Percentiles rank a stretch among this genome's conserved stretches.
Evolutionary conservation across 2,797 vertebrate species (phyloP).

Genomic region (Nannoperca obscura): DNA sequence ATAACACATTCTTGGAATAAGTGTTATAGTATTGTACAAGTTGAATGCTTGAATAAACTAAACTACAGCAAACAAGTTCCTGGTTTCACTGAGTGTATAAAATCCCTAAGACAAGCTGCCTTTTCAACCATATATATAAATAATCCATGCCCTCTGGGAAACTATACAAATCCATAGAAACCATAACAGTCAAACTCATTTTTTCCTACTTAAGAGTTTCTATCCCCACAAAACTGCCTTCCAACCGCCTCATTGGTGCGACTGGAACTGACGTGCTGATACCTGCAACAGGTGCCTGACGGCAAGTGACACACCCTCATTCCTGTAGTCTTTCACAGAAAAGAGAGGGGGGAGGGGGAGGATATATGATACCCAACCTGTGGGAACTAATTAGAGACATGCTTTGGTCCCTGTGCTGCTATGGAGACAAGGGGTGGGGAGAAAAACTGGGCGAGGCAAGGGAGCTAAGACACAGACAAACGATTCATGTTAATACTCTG

Average conservation of each 20-base stretch:
- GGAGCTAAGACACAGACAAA: constrained; percentile 1
- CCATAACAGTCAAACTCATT: neutral
- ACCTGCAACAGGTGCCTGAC: constrained; percentile 50
- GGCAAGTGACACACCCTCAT: constrained; percentile 64
- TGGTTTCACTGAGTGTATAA: constrained; percentile 10
- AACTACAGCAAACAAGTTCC: neutral
- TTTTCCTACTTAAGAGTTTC: neutral
- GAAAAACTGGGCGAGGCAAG: constrained; percentile 28
- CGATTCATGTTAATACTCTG: neutral
- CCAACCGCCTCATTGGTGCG: constrained; percentile 29
- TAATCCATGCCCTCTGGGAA: neutral
- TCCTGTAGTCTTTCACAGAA: constrained; percentile 53
- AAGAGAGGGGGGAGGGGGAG: neutral
- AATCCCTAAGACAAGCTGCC: neutral
- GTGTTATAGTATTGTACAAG: constrained; percentile 35
- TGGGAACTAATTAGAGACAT: constrained; percentile 63
- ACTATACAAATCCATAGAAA: constrained; percentile 18
- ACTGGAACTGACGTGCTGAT: constrained; percentile 45
- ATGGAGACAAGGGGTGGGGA: constrained; percentile 40
- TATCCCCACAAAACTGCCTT: neutral
- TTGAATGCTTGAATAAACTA: constrained; percentile 58
- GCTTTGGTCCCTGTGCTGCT: constrained; percentile 66
- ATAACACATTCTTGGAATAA: constrained; percentile 24
- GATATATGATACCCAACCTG: constrained; percentile 69
- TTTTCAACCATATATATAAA: neutral